Percentiles rank a stretch among this genome's conserved stretches.
These are phyloP conservation scores for Cerastis rubricosa DNA, from an alignment of 2,888 invertebrate genomes.

Conservation along the genomic window DNA sequence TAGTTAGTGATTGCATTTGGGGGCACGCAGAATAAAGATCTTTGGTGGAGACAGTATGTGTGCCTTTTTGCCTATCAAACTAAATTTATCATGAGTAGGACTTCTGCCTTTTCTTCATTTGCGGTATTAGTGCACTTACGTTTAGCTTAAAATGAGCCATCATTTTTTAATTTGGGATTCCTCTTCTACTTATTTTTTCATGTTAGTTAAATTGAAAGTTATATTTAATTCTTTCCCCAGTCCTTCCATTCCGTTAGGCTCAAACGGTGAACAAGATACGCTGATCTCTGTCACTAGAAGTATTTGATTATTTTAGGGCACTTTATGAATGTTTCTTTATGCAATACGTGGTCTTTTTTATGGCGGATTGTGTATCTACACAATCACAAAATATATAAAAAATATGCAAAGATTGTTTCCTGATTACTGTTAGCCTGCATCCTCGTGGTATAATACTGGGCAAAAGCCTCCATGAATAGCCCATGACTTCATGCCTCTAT, in stretches of 20 bases:
- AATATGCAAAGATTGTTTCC: too few species aligned
- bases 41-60: too few species aligned
- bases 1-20: too few species aligned
- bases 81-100: background rate
- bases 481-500: too few species aligned
- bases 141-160: conserved; percentile 61
- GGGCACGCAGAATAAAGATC: too few species aligned
- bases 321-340: background rate
- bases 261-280: background rate
- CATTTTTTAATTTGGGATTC: conserved; percentile 51
- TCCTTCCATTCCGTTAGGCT: background rate
- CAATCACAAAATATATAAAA: too few species aligned
- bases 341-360: background rate
- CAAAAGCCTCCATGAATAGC: too few species aligned
- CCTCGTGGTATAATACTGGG: too few species aligned
- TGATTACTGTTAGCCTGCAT: too few species aligned
- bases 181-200: conserved; percentile 26
- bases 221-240: background rate
- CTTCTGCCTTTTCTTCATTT: conserved; percentile 25
- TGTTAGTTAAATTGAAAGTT: background rate
- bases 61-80: background rate
- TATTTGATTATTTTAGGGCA: background rate
- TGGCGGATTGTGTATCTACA: too few species aligned
- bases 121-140: conserved; percentile 58
- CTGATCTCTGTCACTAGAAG: too few species aligned